Evolutionary conservation across 1,140 invertebrate species (phyloP), one percentile per base, ranked within the genome.

Genomic region (Pentalonia nigronervosa): DNA sequence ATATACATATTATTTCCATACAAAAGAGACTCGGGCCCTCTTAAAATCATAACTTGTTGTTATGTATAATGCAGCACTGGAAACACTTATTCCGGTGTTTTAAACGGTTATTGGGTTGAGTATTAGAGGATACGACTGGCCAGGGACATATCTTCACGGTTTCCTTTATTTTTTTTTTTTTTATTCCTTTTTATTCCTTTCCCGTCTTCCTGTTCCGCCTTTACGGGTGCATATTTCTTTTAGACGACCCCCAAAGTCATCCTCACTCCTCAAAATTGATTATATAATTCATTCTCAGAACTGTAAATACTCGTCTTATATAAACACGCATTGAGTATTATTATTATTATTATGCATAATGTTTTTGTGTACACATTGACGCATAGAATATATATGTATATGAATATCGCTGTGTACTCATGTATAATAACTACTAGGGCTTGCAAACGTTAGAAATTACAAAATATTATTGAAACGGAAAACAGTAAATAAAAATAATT

Each of bases 1-100:
- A 36, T 36, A 48, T 53, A 47, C 20, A 89, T 36, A 45, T 90
- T 90, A 60, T 90, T 90, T 67, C 41, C 53, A 60, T 60, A 56
- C 56, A 60, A 90, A 67, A 90, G 6, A 50, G 34, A 60, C 88
- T 30, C 53, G 88, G 36, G 89, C 36, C 89, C 56, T 67, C 45
- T 90, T 90, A 90, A 90, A 90, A 90, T 90, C 89, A 90, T 90
- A 90, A 90, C 89, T 90, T 45, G 89, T 90, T 56, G 89, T 90
- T 67, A 90, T 67, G 41, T 90, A 67, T 67, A 90, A 89, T 89
- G 88, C 56, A 45, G 36, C 36, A 90, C 89, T 36, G 56, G 25
- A 90, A 90, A 90, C 89, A 90, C 89, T 90, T 90, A 90, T 90
- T 67, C 89, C 53, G 25, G 89, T 67, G 89, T 90, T 90, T 90